phyloP scores from a whole-genome alignment of 2,888 invertebrate species.

The Onchidella celtica region DNA sequence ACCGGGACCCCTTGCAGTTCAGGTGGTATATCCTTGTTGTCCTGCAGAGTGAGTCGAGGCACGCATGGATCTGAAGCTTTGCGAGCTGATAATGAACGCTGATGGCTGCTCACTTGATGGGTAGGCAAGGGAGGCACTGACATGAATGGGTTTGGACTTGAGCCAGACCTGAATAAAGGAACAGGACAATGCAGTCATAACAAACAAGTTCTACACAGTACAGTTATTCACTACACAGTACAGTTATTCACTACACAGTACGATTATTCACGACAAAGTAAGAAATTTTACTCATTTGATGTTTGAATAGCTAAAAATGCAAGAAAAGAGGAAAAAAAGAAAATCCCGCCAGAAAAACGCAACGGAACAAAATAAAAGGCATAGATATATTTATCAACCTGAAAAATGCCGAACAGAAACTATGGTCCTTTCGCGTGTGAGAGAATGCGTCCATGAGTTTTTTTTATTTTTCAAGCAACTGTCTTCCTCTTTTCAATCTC shows the following conservation, averaged over 20 bases:
- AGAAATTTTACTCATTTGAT: too few species aligned
- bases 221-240: not conserved
- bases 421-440: too few species aligned
- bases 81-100: conserved; percentile 40
- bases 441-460: too few species aligned
- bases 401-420: too few species aligned
- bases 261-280: not conserved
- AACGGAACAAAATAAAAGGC: too few species aligned
- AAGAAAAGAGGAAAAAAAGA: too few species aligned
- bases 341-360: too few species aligned
- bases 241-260: not conserved
- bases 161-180: conserved; percentile 39
- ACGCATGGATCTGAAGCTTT: conserved; percentile 54
- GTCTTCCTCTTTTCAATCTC: too few species aligned
- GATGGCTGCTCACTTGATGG: conserved; percentile 22
- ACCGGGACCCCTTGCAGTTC: conserved; percentile 86
- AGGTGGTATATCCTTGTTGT: conserved; percentile 70
- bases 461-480: too few species aligned
- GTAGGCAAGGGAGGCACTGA: conserved; percentile 35
- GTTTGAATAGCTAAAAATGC: too few species aligned
- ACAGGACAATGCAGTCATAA: not conserved
- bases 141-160: conserved; percentile 48
- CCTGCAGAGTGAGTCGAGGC: conserved; percentile 47
- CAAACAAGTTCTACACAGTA: not conserved
- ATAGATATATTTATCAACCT: too few species aligned